These are phyloP conservation scores for Pseudocheirus occidentalis DNA, from an alignment of 2,797 vertebrate species.

Conservation along the genomic window DNA sequence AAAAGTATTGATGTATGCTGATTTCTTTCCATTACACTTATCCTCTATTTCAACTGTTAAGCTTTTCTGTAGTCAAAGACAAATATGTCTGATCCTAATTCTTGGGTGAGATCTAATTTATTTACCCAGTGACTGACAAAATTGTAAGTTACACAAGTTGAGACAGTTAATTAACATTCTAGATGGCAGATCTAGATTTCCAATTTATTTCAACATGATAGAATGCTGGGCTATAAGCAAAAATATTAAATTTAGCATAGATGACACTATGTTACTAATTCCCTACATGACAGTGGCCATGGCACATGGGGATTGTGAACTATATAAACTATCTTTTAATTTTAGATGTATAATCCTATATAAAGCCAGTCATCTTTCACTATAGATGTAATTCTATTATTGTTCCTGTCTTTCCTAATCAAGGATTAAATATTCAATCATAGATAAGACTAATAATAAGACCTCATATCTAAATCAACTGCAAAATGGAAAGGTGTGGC, in stretches of 20 bases:
- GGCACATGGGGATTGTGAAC: background rate
- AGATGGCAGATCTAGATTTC: background rate
- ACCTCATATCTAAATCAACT: background rate
- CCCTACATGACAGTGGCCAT: background rate
- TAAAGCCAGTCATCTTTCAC: background rate
- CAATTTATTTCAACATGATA: background rate
- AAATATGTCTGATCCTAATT: background rate
- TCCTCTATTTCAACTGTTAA: background rate
- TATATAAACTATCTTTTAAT: background rate
- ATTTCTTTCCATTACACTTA: background rate
- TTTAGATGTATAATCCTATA: background rate
- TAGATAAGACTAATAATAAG: background rate
- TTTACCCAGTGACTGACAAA: background rate
- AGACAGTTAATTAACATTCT: background rate
- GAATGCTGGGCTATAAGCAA: background rate
- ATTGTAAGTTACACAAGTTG: background rate
- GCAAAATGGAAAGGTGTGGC: background rate
- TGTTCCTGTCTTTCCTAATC: background rate
- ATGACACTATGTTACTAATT: background rate
- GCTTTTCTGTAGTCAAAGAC: background rate
- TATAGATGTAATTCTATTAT: background rate
- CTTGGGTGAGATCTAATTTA: background rate
- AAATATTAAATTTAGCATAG: background rate
- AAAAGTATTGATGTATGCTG: background rate
- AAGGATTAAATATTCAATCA: background rate